Evolutionary conservation across 2,888 invertebrate species (phyloP).

Genomic region (Agrotis ipsilon): DNA sequence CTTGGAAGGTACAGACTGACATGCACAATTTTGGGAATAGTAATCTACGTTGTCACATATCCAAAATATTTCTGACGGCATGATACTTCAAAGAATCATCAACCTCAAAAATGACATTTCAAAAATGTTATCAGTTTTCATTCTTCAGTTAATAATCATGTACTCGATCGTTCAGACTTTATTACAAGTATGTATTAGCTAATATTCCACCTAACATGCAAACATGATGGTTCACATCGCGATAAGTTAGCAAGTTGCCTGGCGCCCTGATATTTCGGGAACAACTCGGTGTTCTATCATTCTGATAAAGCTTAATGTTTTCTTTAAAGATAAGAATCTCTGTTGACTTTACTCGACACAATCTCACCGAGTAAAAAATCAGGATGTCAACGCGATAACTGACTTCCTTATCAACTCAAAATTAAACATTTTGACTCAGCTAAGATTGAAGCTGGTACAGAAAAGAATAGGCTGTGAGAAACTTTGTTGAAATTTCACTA

Average conservation of each 20-base stretch:
- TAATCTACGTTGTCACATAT: too few relatives aligned
- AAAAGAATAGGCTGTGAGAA: constrained; percentile 40
- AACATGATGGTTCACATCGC: constrained; percentile 47
- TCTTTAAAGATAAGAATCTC: constrained; percentile 81
- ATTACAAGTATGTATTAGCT: constrained; percentile 22
- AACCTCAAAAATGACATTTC: neutral
- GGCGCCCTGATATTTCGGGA: constrained; percentile 50
- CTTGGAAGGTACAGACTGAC: too few relatives aligned
- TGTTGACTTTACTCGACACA: constrained; percentile 83
- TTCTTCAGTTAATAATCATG: constrained; percentile 13
- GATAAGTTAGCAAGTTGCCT: constrained; percentile 50
- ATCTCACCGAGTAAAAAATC: constrained; percentile 83
- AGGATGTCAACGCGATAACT: constrained; percentile 83
- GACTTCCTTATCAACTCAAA: constrained; percentile 69
- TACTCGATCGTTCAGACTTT: constrained; percentile 13
- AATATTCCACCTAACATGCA: constrained; percentile 36
- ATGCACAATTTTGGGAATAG: too few relatives aligned
- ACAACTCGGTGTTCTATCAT: constrained; percentile 75
- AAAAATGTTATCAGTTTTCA: constrained; percentile 7
- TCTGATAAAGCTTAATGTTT: constrained; percentile 80
- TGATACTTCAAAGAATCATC: too few relatives aligned
- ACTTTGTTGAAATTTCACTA: constrained; percentile 30
- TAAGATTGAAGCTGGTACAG: constrained; percentile 47
- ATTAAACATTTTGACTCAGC: constrained; percentile 60
- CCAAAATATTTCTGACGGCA: neutral